A percentile compares a stretch with the other conserved stretches of the same genome.
phyloP scores from a whole-genome alignment of 1,140 invertebrate genomes.

The Procambarus virginalis region DNA sequence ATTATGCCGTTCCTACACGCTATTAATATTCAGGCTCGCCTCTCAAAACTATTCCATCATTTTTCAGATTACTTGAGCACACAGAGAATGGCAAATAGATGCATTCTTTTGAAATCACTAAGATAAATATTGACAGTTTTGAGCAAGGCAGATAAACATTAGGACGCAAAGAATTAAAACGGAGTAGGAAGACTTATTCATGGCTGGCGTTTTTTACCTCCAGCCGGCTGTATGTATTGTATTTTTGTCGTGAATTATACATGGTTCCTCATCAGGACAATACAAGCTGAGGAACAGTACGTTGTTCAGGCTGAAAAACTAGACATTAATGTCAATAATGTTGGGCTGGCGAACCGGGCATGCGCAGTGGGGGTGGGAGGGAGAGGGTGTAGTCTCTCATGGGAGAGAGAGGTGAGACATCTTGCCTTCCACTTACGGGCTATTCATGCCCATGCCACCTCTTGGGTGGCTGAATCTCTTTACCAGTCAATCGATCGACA shows the following conservation, averaged over 20 bases:
- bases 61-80: constrained; percentile 42
- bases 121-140: constrained; percentile 59
- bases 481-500: too few relatives aligned
- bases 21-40: constrained; percentile 54
- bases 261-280: constrained; percentile 40
- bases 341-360: background rate
- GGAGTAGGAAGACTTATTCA: constrained; percentile 39
- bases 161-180: constrained; percentile 46
- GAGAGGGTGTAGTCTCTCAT: background rate
- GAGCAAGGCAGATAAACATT: constrained; percentile 53
- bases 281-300: constrained; percentile 18
- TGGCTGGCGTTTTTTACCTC: constrained; percentile 13
- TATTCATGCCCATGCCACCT: too few relatives aligned
- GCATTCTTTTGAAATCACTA: constrained; percentile 61
- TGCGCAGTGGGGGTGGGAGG: background rate
- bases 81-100: constrained; percentile 56
- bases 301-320: constrained; percentile 16
- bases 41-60: constrained; percentile 51
- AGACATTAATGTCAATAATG: constrained; percentile 39
- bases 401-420: background rate
- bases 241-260: constrained; percentile 53
- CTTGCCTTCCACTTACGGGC: too few relatives aligned
- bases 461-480: too few relatives aligned
- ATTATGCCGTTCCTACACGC: constrained; percentile 41
- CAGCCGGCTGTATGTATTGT: constrained; percentile 37